Evolutionary conservation across 2,113 vertebrate species (phyloP).

Genomic region (Psephotus haematonotus): DNA sequence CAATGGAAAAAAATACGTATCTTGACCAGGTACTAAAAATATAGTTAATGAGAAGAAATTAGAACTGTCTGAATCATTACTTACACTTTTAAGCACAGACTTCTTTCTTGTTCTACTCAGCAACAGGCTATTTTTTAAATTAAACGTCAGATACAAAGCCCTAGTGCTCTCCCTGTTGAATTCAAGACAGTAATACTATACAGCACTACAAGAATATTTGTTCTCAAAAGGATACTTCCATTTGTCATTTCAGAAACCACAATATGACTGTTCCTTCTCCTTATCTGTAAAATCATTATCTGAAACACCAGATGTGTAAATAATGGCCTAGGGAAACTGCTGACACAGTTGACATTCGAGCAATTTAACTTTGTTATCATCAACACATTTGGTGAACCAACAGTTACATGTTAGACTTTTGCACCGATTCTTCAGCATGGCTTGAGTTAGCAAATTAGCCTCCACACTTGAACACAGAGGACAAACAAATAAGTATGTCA

Average conservation of each 20-base stretch:
- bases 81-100: not conserved
- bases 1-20: not conserved
- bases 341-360: not conserved
- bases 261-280: not conserved
- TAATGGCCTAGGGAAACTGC: not conserved
- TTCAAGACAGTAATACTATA: not conserved
- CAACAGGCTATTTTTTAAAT: not conserved
- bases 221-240: not conserved
- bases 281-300: not conserved
- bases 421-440: not conserved
- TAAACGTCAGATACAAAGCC: not conserved
- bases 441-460: not conserved
- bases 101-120: not conserved
- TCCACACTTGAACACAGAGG: not conserved
- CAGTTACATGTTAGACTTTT: not conserved
- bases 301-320: not conserved
- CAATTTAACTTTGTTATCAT: constrained; percentile 5
- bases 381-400: not conserved
- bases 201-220: not conserved
- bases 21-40: not conserved
- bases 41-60: not conserved
- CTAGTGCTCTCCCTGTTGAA: not conserved
- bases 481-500: not conserved
- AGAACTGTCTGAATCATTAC: not conserved
- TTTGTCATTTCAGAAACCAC: not conserved